Conservation (phyloP, 2,113 vertebrate genomes). For the Syngnathus floridae region DNA sequence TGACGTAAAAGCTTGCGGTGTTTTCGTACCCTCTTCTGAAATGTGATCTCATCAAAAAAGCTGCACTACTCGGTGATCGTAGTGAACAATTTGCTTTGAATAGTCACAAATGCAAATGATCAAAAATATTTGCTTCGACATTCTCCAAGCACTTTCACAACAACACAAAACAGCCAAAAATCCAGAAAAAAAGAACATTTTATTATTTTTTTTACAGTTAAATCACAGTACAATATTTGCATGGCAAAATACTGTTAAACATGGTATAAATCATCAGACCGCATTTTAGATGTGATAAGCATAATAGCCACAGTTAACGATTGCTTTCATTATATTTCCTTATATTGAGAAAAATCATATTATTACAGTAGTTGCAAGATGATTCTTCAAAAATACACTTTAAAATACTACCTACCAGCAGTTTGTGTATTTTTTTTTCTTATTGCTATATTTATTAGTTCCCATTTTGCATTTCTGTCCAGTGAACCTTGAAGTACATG, state of each 20-base stretch:
- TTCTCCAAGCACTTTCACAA: neutral
- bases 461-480: constrained; percentile 36
- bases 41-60: neutral
- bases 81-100: neutral
- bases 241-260: neutral
- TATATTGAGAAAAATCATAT: neutral
- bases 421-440: neutral
- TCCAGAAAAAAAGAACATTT: neutral
- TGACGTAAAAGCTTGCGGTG: neutral
- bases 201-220: neutral
- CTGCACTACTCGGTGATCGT: neutral
- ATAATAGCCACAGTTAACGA: neutral
- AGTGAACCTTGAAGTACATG: constrained; percentile 54
- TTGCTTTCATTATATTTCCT: too few species aligned
- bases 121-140: neutral
- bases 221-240: neutral
- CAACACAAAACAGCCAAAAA: neutral
- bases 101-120: neutral
- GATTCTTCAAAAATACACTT: neutral
- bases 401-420: neutral
- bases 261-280: neutral
- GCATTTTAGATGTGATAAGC: neutral
- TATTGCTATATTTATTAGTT: neutral
- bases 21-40: neutral
- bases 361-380: neutral